These are phyloP conservation scores for Pseudochaenichthys georgianus DNA, from an alignment of 2,797 vertebrate genomes.

Conservation along the genomic window DNA sequence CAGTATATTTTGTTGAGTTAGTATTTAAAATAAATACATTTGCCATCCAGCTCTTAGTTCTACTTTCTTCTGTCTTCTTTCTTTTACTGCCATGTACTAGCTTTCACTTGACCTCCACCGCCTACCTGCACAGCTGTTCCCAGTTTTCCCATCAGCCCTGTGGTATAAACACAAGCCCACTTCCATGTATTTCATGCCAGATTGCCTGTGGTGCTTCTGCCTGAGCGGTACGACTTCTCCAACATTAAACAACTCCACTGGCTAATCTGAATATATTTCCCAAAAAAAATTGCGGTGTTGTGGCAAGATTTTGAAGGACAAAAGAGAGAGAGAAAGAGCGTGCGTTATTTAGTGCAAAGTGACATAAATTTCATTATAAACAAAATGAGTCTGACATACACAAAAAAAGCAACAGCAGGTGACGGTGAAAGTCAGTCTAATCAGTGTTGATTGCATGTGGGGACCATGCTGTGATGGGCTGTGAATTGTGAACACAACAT, in stretches of 20 bases:
- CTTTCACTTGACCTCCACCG: background rate
- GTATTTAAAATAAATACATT: background rate
- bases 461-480: background rate
- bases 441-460: conserved; percentile 19
- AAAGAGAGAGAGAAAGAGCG: background rate
- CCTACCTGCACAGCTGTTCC: conserved; percentile 15
- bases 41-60: background rate
- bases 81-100: background rate
- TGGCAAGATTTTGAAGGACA: background rate
- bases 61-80: background rate
- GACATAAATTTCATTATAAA: background rate
- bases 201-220: background rate
- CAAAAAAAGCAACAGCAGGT: conserved; percentile 8
- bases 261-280: background rate
- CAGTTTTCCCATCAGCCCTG: background rate
- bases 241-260: background rate
- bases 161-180: background rate
- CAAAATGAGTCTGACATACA: background rate
- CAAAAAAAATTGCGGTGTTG: background rate
- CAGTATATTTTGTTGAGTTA: background rate
- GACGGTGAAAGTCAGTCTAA: background rate
- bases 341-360: conserved; percentile 10
- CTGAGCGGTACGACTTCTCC: background rate
- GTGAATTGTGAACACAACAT: conserved; percentile 5
- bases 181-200: background rate